phyloP scores from a whole-genome alignment of 1,140 invertebrate genomes.

The Battus philenor region DNA sequence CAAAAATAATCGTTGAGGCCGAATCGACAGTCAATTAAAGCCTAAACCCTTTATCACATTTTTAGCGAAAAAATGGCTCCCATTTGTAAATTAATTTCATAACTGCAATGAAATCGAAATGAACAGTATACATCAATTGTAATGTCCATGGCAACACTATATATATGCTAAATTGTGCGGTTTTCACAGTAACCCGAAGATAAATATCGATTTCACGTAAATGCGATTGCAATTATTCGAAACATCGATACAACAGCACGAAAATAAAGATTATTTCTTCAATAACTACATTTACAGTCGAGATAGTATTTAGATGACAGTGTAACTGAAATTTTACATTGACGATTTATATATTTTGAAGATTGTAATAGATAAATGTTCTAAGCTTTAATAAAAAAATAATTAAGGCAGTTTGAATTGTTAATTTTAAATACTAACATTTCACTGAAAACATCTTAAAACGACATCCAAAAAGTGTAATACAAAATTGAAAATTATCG shows the following conservation, averaged over 20 bases:
- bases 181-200: slow-evolving; percentile 35
- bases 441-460: no score
- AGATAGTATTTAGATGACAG: no score
- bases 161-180: slow-evolving; percentile 53
- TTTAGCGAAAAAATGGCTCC: slow-evolving; percentile 47
- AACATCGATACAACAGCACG: neutral
- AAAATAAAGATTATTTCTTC: no score
- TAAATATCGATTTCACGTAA: slow-evolving; percentile 4
- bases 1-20: slow-evolving; percentile 26
- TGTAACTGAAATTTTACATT: no score
- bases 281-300: no score
- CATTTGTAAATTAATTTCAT: slow-evolving; percentile 25
- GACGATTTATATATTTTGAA: no score
- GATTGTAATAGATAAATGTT: no score
- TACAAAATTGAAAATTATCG: no score
- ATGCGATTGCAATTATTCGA: neutral
- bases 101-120: slow-evolving; percentile 29
- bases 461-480: no score
- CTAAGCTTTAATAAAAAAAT: no score
- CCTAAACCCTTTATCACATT: slow-evolving; percentile 67
- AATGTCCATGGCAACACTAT: slow-evolving; percentile 27
- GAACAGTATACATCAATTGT: slow-evolving; percentile 1
- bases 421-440: no score
- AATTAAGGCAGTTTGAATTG: no score
- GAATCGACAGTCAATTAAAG: slow-evolving; percentile 57